Base-by-base conservation (phyloP, 1,140 invertebrate species). In the Adelges cooleyi region DNA sequence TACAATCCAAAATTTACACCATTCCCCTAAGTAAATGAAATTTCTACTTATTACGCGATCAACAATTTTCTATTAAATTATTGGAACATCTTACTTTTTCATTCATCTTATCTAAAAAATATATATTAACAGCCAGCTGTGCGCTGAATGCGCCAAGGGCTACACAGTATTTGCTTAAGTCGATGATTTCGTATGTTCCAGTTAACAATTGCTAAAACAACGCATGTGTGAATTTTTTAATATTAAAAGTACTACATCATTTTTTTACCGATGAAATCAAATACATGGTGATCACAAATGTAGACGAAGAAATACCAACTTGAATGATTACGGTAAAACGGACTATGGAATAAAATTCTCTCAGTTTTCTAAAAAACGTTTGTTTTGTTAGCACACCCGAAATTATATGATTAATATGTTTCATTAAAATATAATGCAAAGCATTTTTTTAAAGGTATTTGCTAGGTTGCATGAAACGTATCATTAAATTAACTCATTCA, bases 351-450 rank as follows among this genome's bases (percentile, higher is more conserved):
- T 56, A 56, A 18, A 56, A 56, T 23, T 33, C 23, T 56, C 25
- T 40, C 53, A 56, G 38, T 42, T 56, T 40, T 23, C 53, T 56
- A 15, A 42, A 56, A 56, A 56, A 17, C n/a, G n/a, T n/a, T n/a
- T n/a, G n/a, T n/a, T n/a, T n/a, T n/a, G n/a, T n/a, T n/a, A n/a
- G n/a, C n/a, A n/a, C n/a, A n/a, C n/a, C n/a, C n/a, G n/a, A n/a
- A n/a, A n/a, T n/a, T n/a, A n/a, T n/a, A n/a, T n/a, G n/a, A n/a
- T n/a, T n/a, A n/a, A n/a, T n/a, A n/a, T n/a, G n/a, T n/a, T n/a
- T n/a, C n/a, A n/a, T n/a, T n/a, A n/a, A n/a, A n/a, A n/a, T n/a
- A n/a, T n/a, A n/a, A n/a, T n/a, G n/a, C n/a, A n/a, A n/a, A n/a
- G n/a, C n/a, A n/a, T n/a, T n/a, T n/a, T n/a, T n/a, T n/a, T n/a